A percentile compares a stretch with the other conserved stretches of the same genome.
Evolutionary conservation across 2,113 vertebrate species (phyloP).

Genomic region (Camelus dromedarius): DNA sequence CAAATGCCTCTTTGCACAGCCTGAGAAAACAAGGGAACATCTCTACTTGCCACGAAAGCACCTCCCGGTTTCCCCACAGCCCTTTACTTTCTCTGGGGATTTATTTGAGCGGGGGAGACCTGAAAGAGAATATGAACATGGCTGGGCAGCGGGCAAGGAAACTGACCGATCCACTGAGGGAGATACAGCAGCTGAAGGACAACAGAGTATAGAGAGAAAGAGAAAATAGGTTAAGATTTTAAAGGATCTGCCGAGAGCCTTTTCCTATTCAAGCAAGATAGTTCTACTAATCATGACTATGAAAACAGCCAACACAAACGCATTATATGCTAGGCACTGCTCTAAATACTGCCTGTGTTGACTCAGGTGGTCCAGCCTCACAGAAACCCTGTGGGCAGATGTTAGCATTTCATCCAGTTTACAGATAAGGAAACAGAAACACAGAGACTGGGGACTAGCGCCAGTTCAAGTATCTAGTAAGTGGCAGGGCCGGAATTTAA

Average conservation of each 20-base stretch:
- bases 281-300: neutral
- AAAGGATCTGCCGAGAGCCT: neutral
- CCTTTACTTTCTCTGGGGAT: neutral
- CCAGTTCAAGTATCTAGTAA: slow-evolving; percentile 32
- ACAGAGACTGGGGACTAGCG: neutral
- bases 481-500: neutral
- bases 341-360: neutral
- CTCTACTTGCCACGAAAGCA: neutral
- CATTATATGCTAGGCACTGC: neutral
- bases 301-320: neutral
- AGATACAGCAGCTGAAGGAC: neutral
- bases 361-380: neutral
- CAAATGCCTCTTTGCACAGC: slow-evolving; percentile 63
- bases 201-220: neutral
- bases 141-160: neutral
- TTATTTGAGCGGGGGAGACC: neutral
- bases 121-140: slow-evolving; percentile 2
- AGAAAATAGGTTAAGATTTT: neutral
- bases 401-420: slow-evolving; percentile 36
- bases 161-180: neutral
- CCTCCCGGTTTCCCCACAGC: neutral
- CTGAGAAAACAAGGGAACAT: slow-evolving; percentile 72
- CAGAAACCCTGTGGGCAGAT: neutral
- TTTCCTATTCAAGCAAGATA: neutral
- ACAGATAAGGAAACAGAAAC: neutral